Base-by-base conservation (phyloP, 2,113 vertebrate genomes). In the Spea multiplicata region DNA sequence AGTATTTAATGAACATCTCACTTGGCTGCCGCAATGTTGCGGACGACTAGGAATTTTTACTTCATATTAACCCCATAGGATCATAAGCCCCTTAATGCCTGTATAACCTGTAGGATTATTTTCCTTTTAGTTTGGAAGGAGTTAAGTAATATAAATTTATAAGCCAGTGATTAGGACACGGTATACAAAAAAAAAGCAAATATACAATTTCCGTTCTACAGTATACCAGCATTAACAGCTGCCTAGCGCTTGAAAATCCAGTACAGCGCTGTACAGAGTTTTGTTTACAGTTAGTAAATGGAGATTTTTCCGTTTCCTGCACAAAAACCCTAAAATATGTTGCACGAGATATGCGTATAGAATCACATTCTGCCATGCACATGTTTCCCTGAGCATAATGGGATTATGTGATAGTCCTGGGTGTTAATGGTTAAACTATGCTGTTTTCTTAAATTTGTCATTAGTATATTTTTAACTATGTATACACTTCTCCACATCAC, bases 1-100 rank as follows among this genome's bases (percentile, higher is more conserved):
- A 75, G 8, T 66, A 17, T 64, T 75, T 75, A 66, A 66, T 75
- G 73, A 75, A 75, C 62, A 75, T 52, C 30, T 66, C 73, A 66
- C 49, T 66, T 55, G 64, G 48, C 73, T 75, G 62, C 62, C 62
- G 66, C 73, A 65, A 47, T 74, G n/a, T 65, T 49, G 59, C 13
- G 9, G 44, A 53, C 48, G 52, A 16, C 3, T 16, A 59, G 47
- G 16, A 65, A 65, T 17, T 69, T 16, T 69, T 59, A 59, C 66
- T 68, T 44, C 5, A 68, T 76, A 9, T 48, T 69, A 76, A 61
- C 75, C 52, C 44, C 44, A 46, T 69, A 76, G 75, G 75, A 59
- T 57, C 52, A 61, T 44, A 17, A 59, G 44, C n/a, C 14, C 13
- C 50, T 55, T 57, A 52, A 30, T 17, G 17, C 61, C 30, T 16